Conservation (phyloP, 1,140 invertebrate species). For the Drosophila ohnishii region DNA sequence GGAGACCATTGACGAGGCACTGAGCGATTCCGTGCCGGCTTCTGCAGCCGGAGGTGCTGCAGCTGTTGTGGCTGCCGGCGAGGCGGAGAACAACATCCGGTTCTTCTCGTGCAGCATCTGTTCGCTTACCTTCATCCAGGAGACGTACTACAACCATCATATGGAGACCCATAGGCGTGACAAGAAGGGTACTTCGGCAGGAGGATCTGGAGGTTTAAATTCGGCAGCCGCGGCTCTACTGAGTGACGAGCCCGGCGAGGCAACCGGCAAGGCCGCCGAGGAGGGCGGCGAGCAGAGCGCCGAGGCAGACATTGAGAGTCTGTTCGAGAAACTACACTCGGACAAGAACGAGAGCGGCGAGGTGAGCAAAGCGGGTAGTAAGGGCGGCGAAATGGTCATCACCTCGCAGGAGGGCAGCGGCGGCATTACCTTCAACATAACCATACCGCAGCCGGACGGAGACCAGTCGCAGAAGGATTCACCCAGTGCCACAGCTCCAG, state of each 20-base stretch:
- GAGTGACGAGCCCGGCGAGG: conserved; percentile 65
- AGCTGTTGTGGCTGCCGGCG: conserved; percentile 55
- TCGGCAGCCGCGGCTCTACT: conserved; percentile 71
- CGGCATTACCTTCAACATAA: conserved; percentile 83
- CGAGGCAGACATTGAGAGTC: conserved; percentile 81
- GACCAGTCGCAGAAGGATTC: conserved; percentile 65
- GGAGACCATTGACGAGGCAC: conserved; percentile 82
- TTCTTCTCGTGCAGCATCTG: conserved; percentile 83
- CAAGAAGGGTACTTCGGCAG: conserved; percentile 52
- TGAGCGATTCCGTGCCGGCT: conserved; percentile 69
- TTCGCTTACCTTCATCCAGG: conserved; percentile 82
- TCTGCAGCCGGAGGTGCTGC: conserved; percentile 21
- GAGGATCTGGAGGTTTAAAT: conserved; percentile 52
- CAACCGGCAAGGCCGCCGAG: conserved; percentile 25
- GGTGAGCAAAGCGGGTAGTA: conserved; percentile 32
- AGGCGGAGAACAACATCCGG: conserved; percentile 74
- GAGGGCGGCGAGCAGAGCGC: conserved; percentile 60
- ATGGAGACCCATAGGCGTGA: conserved; percentile 82
- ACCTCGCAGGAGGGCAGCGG: conserved; percentile 80
- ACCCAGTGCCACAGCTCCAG: conserved; percentile 68
- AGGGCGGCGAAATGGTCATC: conserved; percentile 74
- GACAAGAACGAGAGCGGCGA: conserved; percentile 74
- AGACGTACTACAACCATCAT: conserved; percentile 82
- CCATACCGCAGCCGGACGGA: conserved; percentile 76
- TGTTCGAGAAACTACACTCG: conserved; percentile 83